Conservation (phyloP, 2,113 vertebrate species). For the Odocoileus virginianus region DNA sequence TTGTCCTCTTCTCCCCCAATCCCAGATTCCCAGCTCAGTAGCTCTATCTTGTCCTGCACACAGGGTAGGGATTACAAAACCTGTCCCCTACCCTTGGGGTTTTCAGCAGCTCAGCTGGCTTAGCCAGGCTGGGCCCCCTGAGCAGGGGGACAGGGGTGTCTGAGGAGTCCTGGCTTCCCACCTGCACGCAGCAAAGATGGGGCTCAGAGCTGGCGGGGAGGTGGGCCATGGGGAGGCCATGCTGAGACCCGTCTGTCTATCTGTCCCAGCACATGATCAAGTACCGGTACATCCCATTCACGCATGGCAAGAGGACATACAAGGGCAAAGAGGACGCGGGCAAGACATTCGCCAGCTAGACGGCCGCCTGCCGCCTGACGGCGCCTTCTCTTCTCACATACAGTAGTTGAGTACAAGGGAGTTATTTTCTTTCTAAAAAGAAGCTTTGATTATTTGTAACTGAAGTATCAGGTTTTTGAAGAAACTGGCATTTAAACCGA, state of each 20-base stretch:
- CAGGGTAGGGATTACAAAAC: background rate
- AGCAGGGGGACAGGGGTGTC: fast-evolving
- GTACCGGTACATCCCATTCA: conserved; percentile 99
- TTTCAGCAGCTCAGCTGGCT: background rate
- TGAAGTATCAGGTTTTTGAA: conserved; percentile 76
- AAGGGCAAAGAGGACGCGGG: conserved; percentile 97
- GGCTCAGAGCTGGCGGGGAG: background rate
- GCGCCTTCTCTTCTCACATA: conserved; percentile 84
- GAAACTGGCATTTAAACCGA: conserved; percentile 81
- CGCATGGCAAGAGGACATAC: conserved; percentile 98
- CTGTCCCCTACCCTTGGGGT: background rate
- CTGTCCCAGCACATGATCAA: conserved; percentile 96
- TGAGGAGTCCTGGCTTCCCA: fast-evolving
- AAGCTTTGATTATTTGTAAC: conserved; percentile 75
- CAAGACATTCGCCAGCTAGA: conserved; percentile 98
- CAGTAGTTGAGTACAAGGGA: conserved; percentile 76
- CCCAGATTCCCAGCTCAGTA: too few relatives aligned
- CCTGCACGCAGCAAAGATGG: fast-evolving
- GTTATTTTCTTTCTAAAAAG: conserved; percentile 78
- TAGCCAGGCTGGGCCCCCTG: too few relatives aligned
- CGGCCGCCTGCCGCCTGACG: conserved; percentile 67
- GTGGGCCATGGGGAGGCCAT: fast-evolving
- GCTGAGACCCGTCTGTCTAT: conserved; percentile 17
- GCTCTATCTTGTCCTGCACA: fast-evolving
- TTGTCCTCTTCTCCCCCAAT: background rate